These are phyloP conservation scores for Chauna torquata DNA, from an alignment of 2,113 vertebrate genomes.

Conservation along the genomic window DNA sequence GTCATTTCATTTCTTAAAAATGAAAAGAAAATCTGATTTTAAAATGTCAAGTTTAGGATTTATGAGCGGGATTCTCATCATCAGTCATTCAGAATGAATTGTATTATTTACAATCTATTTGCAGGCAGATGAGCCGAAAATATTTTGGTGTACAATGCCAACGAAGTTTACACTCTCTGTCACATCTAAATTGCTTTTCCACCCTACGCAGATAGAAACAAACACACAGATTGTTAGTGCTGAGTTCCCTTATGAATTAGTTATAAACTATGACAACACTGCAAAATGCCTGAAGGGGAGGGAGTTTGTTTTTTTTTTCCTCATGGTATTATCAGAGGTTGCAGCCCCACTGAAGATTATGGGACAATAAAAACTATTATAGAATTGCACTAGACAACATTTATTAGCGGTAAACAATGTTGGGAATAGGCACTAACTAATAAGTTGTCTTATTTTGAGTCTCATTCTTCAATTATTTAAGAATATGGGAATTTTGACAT, in stretches of 20 bases:
- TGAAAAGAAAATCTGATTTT: conserved; percentile 48
- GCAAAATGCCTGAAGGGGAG: background rate
- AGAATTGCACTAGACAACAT: background rate
- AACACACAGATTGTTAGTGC: background rate
- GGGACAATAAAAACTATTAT: background rate
- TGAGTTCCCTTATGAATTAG: background rate
- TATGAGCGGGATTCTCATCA: conserved; percentile 13
- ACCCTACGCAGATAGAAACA: background rate
- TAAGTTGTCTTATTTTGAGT: background rate
- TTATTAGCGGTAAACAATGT: background rate
- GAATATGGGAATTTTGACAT: background rate
- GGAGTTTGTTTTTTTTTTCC: background rate
- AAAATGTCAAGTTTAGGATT: conserved; percentile 27
- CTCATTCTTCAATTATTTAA: background rate
- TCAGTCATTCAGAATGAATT: conserved; percentile 13
- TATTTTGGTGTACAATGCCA: background rate
- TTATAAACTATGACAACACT: background rate
- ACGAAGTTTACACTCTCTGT: background rate
- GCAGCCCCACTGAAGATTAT: background rate
- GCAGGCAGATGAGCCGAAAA: conserved; percentile 26
- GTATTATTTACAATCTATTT: conserved; percentile 23
- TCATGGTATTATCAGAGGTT: background rate
- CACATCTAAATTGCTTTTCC: conserved; percentile 40
- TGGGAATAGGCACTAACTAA: background rate
- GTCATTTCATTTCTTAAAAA: conserved; percentile 47